These are phyloP conservation scores for Listrodromus nycthemerus DNA, from an alignment of 2,888 invertebrate genomes.

Conservation along the genomic window DNA sequence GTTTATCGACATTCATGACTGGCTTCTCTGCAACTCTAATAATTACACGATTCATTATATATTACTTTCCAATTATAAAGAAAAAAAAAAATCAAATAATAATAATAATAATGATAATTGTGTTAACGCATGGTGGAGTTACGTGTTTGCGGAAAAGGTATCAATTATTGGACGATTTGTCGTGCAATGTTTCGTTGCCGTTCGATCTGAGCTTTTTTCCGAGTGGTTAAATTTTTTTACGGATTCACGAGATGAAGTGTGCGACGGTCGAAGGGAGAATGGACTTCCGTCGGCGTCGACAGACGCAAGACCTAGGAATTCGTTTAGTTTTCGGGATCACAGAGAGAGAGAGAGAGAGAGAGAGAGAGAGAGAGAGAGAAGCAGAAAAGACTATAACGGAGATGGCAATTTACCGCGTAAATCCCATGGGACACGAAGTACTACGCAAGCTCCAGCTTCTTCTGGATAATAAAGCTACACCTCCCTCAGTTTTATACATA, in stretches of 20 bases:
- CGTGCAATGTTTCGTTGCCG: not conserved
- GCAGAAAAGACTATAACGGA: not conserved
- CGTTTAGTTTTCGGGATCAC: slow-evolving; percentile 3
- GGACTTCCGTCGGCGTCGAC: not conserved
- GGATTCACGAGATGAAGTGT: not conserved
- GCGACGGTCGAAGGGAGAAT: not conserved
- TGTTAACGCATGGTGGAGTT: too few relatives aligned
- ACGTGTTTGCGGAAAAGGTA: too few relatives aligned
- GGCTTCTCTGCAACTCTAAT: too few relatives aligned
- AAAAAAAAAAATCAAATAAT: too few relatives aligned
- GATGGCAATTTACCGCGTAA: slow-evolving; percentile 13
- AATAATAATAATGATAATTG: too few relatives aligned
- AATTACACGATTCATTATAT: too few relatives aligned
- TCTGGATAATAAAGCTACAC: not conserved
- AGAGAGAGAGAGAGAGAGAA: not conserved
- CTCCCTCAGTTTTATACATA: not conserved
- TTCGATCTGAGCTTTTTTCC: not conserved
- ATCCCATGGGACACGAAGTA: not conserved
- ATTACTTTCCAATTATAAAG: too few relatives aligned
- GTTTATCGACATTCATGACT: too few relatives aligned
- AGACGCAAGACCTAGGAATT: not conserved
- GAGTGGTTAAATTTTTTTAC: not conserved
- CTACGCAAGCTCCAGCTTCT: not conserved
- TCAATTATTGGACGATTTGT: not conserved
- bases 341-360: not conserved